phyloP scores from a whole-genome alignment of 2,888 invertebrate species.

The Liopterus haemorrhoidalis region DNA sequence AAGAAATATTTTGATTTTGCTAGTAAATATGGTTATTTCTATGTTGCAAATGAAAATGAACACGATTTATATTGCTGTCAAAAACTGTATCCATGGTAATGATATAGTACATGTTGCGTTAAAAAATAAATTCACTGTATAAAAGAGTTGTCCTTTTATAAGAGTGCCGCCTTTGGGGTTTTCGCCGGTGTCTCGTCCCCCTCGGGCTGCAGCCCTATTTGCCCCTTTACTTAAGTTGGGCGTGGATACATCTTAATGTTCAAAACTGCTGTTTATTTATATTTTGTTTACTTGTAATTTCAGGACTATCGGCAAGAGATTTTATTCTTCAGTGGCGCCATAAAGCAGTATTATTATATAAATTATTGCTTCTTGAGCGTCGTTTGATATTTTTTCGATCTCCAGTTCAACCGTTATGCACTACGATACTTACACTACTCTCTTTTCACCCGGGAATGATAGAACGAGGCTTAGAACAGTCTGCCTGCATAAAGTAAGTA shows the following conservation, averaged over 20 bases:
- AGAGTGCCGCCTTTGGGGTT: no score
- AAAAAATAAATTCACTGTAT: no score
- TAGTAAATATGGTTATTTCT: no score
- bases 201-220: no score
- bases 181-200: no score
- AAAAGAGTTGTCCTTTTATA: no score
- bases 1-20: no score
- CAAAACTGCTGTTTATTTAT: not conserved
- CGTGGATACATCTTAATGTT: not conserved
- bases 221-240: no score
- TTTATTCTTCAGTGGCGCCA: constrained; percentile 82
- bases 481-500: constrained; percentile 71
- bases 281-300: constrained; percentile 36
- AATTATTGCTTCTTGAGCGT: constrained; percentile 81
- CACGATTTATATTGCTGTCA: no score
- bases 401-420: constrained; percentile 85
- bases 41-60: no score
- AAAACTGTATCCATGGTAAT: no score
- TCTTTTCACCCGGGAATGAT: constrained; percentile 88
- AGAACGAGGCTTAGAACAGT: constrained; percentile 74
- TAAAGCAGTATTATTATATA: constrained; percentile 86
- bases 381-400: constrained; percentile 88
- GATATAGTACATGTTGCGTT: no score
- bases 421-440: constrained; percentile 77
- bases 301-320: constrained; percentile 77